Conservation (phyloP, 2,113 vertebrate genomes). For the Sigmodon hispidus region DNA sequence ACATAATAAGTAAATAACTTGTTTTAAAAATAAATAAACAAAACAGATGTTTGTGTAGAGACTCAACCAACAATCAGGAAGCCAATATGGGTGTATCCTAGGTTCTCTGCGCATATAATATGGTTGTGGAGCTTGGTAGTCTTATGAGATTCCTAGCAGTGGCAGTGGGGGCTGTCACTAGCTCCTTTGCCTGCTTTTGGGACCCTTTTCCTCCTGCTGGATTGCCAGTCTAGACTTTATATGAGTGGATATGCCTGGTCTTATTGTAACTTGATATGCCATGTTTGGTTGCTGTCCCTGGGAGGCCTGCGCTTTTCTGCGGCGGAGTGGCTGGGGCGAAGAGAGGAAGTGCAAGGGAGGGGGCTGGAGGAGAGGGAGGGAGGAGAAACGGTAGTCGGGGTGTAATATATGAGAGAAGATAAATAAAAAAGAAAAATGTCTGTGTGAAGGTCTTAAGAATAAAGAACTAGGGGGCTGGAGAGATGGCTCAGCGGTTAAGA, state of each 20-base stretch:
- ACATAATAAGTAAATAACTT: not conserved
- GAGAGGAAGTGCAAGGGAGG: no score
- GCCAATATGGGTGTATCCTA: not conserved
- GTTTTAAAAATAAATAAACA: not conserved
- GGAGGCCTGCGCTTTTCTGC: not conserved
- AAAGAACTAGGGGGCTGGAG: no score
- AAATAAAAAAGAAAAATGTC: not conserved
- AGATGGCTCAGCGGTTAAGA: no score
- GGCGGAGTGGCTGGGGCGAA: not conserved
- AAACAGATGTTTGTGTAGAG: not conserved
- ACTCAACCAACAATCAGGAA: not conserved
- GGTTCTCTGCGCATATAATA: not conserved
- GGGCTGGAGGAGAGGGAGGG: not conserved
- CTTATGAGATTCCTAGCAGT: not conserved
- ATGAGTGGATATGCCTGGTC: not conserved
- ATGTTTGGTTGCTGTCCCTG: not conserved
- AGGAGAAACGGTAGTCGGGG: not conserved
- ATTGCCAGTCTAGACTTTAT: not conserved
- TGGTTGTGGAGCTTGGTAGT: not conserved
- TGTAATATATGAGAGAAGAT: not conserved
- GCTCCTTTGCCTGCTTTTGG: not conserved
- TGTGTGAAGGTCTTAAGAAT: constrained; percentile 11
- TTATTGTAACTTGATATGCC: not conserved
- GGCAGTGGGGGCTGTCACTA: not conserved
- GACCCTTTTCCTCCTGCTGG: not conserved